Conservation (phyloP, 2,113 vertebrate genomes). For the Seriola quinqueradiata region DNA sequence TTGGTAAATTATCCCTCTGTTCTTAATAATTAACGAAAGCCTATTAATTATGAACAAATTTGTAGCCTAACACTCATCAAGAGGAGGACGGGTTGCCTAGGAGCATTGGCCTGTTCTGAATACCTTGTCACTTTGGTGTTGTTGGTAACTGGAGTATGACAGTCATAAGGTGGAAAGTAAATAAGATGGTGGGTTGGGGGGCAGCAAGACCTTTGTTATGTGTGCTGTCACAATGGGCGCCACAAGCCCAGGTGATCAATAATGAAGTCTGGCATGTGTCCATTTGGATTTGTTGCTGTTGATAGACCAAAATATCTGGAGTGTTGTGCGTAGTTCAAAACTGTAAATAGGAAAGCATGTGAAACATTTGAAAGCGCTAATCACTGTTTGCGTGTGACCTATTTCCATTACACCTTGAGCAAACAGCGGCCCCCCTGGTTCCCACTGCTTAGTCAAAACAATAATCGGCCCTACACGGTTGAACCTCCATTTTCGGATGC, state of each 20-base stretch:
- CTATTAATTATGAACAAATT: conserved; percentile 83
- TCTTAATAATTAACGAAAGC: conserved; percentile 77
- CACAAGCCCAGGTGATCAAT: conserved; percentile 62
- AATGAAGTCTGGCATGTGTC: conserved; percentile 62
- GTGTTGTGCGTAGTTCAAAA: neutral
- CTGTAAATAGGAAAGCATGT: neutral
- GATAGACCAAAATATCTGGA: neutral
- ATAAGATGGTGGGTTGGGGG: conserved; percentile 52
- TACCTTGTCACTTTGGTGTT: conserved; percentile 52
- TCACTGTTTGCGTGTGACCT: conserved; percentile 26
- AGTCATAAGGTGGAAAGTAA: conserved; percentile 65
- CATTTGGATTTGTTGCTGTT: conserved; percentile 1
- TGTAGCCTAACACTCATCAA: conserved; percentile 67
- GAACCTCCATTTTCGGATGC: conserved; percentile 72
- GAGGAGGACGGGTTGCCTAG: conserved; percentile 65
- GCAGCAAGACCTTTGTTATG: conserved; percentile 67
- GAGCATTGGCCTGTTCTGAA: conserved; percentile 57
- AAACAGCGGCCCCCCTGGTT: conserved; percentile 41
- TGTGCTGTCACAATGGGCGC: conserved; percentile 55
- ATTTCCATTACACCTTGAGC: conserved; percentile 43
- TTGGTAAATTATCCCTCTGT: conserved; percentile 53
- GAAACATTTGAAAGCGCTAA: conserved; percentile 14
- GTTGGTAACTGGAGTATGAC: conserved; percentile 59
- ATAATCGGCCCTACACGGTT: conserved; percentile 48
- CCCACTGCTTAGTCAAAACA: conserved; percentile 75